A percentile compares a stretch with the other conserved stretches of the same genome.
These are phyloP conservation scores for Alexandromys oeconomus DNA, from an alignment of 2,797 vertebrate genomes.

Conservation along the genomic window DNA sequence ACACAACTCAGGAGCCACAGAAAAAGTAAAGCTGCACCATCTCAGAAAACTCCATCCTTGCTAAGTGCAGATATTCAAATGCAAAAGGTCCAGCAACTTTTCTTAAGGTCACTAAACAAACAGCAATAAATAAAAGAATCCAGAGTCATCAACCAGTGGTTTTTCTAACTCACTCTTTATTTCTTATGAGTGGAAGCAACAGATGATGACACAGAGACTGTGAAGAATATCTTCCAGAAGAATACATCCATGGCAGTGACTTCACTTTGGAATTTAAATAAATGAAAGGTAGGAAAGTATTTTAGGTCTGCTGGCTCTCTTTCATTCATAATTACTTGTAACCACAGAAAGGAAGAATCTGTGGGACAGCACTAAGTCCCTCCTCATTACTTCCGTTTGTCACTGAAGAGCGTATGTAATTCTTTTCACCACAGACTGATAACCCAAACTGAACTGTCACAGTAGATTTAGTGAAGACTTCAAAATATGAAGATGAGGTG, in stretches of 20 bases:
- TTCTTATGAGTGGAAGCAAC: background rate
- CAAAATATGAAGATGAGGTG: background rate
- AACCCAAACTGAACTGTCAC: background rate
- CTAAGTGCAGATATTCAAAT: background rate
- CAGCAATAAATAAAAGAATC: background rate
- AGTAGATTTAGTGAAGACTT: background rate
- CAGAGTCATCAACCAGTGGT: background rate
- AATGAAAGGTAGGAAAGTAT: conserved; percentile 17
- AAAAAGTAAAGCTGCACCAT: background rate
- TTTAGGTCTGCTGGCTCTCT: background rate
- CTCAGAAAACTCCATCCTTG: background rate
- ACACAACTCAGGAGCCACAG: background rate
- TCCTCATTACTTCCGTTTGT: background rate
- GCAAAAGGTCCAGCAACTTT: background rate
- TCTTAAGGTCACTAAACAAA: background rate
- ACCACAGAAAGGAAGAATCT: background rate
- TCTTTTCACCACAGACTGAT: background rate
- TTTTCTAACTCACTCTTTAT: background rate
- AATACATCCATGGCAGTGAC: background rate
- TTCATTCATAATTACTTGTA: background rate
- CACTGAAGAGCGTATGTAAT: background rate
- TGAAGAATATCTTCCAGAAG: background rate
- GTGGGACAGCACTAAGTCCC: background rate
- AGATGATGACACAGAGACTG: background rate
- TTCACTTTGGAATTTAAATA: background rate